These are phyloP conservation scores for Hycleus cichorii DNA, from an alignment of 1,140 invertebrate species.

Conservation along the genomic window DNA sequence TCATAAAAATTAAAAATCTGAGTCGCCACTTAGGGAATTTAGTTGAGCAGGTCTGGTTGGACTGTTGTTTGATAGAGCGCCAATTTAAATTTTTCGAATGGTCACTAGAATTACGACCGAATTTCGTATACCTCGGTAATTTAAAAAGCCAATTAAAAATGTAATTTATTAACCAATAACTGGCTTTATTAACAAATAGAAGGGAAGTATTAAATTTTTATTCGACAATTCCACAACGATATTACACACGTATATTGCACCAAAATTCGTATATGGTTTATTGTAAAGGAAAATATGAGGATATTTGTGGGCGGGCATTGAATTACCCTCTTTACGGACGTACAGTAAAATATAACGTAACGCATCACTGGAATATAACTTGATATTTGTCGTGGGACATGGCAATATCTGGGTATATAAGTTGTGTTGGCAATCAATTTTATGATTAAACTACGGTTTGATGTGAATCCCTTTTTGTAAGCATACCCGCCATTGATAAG, in stretches of 20 bases:
- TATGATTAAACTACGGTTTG: conserved; percentile 12
- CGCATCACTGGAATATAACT: conserved; percentile 7
- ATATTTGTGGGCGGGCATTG: too few relatives aligned
- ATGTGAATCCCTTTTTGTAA: not conserved
- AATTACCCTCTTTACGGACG: not conserved
- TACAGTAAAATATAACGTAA: conserved; percentile 5
- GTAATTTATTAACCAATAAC: conserved; percentile 6
- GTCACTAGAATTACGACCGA: too few relatives aligned
- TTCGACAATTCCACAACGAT: not conserved
- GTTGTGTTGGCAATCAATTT: not conserved
- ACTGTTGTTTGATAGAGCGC: too few relatives aligned
- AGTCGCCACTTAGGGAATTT: too few relatives aligned
- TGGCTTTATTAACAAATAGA: not conserved
- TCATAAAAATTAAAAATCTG: too few relatives aligned
- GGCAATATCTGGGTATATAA: too few relatives aligned
- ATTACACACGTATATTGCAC: not conserved
- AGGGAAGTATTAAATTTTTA: conserved; percentile 7
- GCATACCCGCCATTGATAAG: conserved; percentile 7
- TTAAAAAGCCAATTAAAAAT: too few relatives aligned
- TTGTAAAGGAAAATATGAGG: not conserved
- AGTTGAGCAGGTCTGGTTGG: too few relatives aligned
- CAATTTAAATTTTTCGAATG: too few relatives aligned
- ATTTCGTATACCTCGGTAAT: too few relatives aligned
- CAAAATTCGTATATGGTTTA: not conserved
- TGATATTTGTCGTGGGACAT: conserved; percentile 12